These are phyloP conservation scores for Drosophila auraria DNA, from an alignment of 1,140 invertebrate genomes.

Conservation along the genomic window DNA sequence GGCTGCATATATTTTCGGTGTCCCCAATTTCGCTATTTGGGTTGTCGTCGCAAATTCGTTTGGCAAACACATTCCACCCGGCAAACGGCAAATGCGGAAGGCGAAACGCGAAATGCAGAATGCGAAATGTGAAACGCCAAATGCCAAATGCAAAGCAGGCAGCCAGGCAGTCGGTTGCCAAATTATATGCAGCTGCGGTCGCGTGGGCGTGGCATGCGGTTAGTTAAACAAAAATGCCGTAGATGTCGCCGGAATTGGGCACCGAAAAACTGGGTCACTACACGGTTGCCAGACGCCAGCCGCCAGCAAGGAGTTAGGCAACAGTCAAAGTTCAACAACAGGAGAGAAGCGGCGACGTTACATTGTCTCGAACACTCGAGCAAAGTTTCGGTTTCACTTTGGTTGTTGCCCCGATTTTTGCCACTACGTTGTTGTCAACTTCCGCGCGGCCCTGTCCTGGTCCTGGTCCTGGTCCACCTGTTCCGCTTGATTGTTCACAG, in stretches of 20 bases:
- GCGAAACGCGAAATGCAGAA: conserved; percentile 16
- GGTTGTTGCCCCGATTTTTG: conserved; percentile 42
- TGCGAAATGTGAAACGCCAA: conserved; percentile 21
- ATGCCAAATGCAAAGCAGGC: conserved; percentile 28
- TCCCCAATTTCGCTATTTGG: conserved; percentile 29
- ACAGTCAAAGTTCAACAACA: conserved; percentile 44
- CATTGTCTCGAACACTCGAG: conserved; percentile 62
- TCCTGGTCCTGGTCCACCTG: conserved; percentile 50
- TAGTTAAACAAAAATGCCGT: conserved; percentile 67
- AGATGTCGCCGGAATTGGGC: conserved; percentile 12
- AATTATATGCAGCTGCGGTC: conserved; percentile 60
- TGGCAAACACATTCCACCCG: conserved; percentile 46
- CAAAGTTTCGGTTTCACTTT: conserved; percentile 55
- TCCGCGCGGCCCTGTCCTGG: conserved; percentile 32
- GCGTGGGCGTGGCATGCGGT: conserved; percentile 66
- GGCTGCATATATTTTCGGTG: conserved; percentile 8
- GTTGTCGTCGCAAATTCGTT: conserved; percentile 32
- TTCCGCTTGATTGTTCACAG: conserved; percentile 72
- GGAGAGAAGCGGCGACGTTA: too few species aligned
- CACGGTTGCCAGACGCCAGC: conserved; percentile 34
- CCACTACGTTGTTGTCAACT: conserved; percentile 42
- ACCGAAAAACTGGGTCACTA: conserved; percentile 55
- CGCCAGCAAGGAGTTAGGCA: conserved; percentile 5
- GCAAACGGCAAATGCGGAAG: conserved; percentile 13
- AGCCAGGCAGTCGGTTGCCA: conserved; percentile 54